phyloP scores from a whole-genome alignment of 2,113 vertebrate genomes.

The Silurus asotus region DNA sequence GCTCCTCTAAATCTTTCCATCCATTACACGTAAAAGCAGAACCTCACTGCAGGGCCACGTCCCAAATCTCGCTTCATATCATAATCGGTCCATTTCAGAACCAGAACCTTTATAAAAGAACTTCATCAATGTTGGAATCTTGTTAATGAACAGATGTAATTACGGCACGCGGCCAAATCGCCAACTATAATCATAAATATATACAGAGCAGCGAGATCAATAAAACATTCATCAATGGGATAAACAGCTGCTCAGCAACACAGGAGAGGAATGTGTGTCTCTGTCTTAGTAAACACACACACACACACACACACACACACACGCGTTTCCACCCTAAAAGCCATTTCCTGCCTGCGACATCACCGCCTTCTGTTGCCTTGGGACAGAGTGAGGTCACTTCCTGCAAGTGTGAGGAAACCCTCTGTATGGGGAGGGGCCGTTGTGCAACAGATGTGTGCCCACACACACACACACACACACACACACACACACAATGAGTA shows the following conservation, averaged over 20 bases:
- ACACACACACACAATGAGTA: slow-evolving; percentile 22
- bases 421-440: background rate
- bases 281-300: background rate
- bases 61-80: background rate
- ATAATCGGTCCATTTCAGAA: background rate
- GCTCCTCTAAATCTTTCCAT: background rate
- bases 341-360: slow-evolving; percentile 45
- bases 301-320: background rate
- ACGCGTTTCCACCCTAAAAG: slow-evolving; percentile 17
- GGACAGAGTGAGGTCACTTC: slow-evolving; percentile 44
- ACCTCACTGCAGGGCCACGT: background rate
- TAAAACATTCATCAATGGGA: background rate
- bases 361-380: slow-evolving; percentile 32
- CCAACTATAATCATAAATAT: background rate
- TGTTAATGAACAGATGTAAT: background rate
- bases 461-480: background rate
- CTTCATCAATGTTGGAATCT: background rate
- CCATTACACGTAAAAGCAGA: background rate
- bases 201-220: background rate
- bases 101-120: background rate
- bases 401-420: slow-evolving; percentile 33
- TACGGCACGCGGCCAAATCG: background rate
- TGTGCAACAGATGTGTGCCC: background rate
- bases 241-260: background rate
- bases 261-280: background rate